Base-by-base conservation (phyloP, 2,888 invertebrate genomes). In the Acheta domesticus region DNA sequence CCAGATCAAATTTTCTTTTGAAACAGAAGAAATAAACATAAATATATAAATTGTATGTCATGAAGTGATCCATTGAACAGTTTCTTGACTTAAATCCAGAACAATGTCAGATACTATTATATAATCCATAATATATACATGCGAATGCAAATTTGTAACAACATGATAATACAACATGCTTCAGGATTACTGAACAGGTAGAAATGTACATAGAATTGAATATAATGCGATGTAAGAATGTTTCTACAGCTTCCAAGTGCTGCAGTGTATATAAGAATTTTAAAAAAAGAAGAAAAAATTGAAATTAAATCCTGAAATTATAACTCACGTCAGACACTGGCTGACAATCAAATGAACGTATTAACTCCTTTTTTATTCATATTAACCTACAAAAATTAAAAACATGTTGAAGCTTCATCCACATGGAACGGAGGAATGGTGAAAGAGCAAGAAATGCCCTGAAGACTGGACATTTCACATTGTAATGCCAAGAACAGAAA, bases 71-170 rank as follows among this genome's bases (percentile, higher is more conserved):
- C 36, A 5, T 8, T 36, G 8, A 36, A 36, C 36, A 36, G 36
- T 36, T 36, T 36, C 36, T 19, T 62, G n/a, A 62, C 62, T 62
- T 62, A 1, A 14, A n/a, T 62, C 8, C 62, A 19, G 62, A 16
- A 62, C 14, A 62, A 62, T 62, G n/a, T 62, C n/a, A 14, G 4
- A 21, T 48, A 76, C 48, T 76, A 19, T 76, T 21, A n/a, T 76
- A 76, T n/a, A 76, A 14, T 76, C 16, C 36, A 21, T 76, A 48
- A 48, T 76, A 48, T 36, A 48, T 19, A 76, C 76, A 76, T 76
- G 76, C 62, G 14, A 62, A 62, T 62, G 62, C 62, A 62, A 62
- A 62, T 62, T 14, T 62, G 14, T 62, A 62, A 62, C 62, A 62
- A 62, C 62, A 62, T 62, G 62, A 62, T 62, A 62, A 62, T 62